Evolutionary conservation across 2,888 invertebrate species (phyloP).

Genomic region (Cecidostiba fungosa): DNA sequence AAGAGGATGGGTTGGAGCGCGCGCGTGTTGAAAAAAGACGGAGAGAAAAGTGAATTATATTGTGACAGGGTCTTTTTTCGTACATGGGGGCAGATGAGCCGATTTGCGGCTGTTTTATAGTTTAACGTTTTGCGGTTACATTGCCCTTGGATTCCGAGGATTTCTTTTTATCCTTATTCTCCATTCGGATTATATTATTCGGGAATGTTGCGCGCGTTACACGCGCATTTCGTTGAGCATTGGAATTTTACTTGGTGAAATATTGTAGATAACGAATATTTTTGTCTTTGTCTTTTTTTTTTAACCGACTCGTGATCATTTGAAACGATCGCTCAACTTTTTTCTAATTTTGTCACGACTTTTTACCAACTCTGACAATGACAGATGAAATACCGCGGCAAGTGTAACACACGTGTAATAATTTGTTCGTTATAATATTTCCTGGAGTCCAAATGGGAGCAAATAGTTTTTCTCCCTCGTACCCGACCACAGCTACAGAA

Average conservation of each 20-base stretch:
- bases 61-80: slow-evolving; percentile 66
- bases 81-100: slow-evolving; percentile 53
- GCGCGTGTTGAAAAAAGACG: slow-evolving; percentile 19
- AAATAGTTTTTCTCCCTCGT: slow-evolving; percentile 5
- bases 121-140: slow-evolving; percentile 13
- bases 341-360: background rate
- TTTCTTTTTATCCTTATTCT: background rate
- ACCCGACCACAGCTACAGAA: background rate
- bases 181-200: background rate
- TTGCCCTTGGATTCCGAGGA: background rate
- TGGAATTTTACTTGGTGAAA: background rate
- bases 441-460: slow-evolving; percentile 1
- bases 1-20: background rate
- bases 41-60: slow-evolving; percentile 62
- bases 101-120: slow-evolving; percentile 60
- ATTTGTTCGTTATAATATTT: slow-evolving; percentile 31
- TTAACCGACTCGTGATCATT: too few species aligned
- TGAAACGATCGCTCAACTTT: background rate
- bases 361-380: slow-evolving; percentile 8
- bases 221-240: background rate
- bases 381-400: background rate
- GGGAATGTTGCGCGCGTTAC: too few species aligned
- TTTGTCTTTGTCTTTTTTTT: too few species aligned
- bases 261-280: too few species aligned
- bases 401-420: background rate